Percentiles rank a stretch among this genome's conserved stretches.
phyloP scores from a whole-genome alignment of 2,888 invertebrate genomes.

The Macroteleia sp. region DNA sequence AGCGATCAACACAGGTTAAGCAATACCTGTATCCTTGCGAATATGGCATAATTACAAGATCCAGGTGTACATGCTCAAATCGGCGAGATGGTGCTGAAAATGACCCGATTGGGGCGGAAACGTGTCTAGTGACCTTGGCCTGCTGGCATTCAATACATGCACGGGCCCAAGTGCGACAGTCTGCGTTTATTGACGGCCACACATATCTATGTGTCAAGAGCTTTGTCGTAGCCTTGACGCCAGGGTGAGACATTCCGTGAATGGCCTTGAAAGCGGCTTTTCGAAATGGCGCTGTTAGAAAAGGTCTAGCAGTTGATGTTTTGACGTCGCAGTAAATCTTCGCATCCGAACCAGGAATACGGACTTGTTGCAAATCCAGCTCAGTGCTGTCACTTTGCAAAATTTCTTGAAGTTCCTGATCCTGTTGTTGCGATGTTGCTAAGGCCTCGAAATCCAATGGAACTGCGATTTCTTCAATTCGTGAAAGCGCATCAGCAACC shows the following conservation, averaged over 20 bases:
- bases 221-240: conserved; percentile 66
- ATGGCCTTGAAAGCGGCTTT: conserved; percentile 55
- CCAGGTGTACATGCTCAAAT: no score
- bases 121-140: conserved; percentile 74
- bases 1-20: conserved; percentile 74
- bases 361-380: no score
- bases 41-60: conserved; percentile 13
- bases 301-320: conserved; percentile 17
- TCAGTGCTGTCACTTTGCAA: background rate
- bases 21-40: no score
- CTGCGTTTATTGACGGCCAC: conserved; percentile 77
- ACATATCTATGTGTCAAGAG: conserved; percentile 76
- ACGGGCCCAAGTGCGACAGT: conserved; percentile 75
- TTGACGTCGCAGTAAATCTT: background rate
- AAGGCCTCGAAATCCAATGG: background rate
- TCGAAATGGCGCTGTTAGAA: conserved; percentile 47
- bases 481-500: background rate
- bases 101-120: background rate
- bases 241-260: conserved; percentile 71
- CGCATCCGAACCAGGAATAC: background rate
- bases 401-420: conserved; percentile 16
- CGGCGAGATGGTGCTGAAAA: conserved; percentile 45
- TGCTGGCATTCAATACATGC: conserved; percentile 76
- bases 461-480: background rate
- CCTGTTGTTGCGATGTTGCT: conserved; percentile 7